A percentile compares a stretch with the other conserved stretches of the same genome.
These are phyloP conservation scores for Zonotrichia leucophrys DNA, from an alignment of 2,113 vertebrate genomes.

Conservation along the genomic window DNA sequence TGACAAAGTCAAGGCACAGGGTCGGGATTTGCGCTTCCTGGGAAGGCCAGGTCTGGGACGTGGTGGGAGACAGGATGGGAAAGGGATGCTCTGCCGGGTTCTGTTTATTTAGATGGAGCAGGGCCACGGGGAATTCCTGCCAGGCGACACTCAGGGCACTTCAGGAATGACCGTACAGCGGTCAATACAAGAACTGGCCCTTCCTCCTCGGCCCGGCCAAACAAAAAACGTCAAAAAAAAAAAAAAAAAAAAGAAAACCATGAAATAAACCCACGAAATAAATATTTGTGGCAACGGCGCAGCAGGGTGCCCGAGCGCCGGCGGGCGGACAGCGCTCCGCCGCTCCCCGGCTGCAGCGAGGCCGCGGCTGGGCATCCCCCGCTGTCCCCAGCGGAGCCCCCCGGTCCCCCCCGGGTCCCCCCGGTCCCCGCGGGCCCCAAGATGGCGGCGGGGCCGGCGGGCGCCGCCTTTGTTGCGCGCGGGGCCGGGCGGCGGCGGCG, in stretches of 20 bases:
- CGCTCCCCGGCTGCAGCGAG: not conserved
- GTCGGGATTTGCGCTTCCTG: rapidly evolving
- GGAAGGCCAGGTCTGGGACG: not conserved
- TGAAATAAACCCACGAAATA: too few species aligned
- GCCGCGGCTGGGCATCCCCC: not conserved
- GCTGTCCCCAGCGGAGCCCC: not conserved
- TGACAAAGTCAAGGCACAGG: rapidly evolving
- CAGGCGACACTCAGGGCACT: rapidly evolving
- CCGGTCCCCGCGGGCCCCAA: not conserved
- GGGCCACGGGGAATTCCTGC: not conserved
- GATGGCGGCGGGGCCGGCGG: conserved; percentile 16
- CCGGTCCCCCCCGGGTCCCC: too few species aligned
- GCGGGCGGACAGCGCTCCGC: not conserved
- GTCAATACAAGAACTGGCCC: rapidly evolving
- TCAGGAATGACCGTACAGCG: rapidly evolving
- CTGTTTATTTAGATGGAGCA: not conserved
- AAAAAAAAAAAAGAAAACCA: not conserved
- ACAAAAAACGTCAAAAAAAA: too few species aligned
- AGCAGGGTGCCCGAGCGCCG: not conserved
- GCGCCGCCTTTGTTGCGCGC: conserved; percentile 28
- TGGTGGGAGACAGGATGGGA: not conserved
- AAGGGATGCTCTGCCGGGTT: not conserved
- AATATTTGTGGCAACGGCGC: rapidly evolving
- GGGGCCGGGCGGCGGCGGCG: not conserved
- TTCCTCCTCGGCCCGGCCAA: too few species aligned